Evolutionary conservation across 2,888 invertebrate genomes (phyloP).

Genomic region (Gastracanthus pulcherrimus): DNA sequence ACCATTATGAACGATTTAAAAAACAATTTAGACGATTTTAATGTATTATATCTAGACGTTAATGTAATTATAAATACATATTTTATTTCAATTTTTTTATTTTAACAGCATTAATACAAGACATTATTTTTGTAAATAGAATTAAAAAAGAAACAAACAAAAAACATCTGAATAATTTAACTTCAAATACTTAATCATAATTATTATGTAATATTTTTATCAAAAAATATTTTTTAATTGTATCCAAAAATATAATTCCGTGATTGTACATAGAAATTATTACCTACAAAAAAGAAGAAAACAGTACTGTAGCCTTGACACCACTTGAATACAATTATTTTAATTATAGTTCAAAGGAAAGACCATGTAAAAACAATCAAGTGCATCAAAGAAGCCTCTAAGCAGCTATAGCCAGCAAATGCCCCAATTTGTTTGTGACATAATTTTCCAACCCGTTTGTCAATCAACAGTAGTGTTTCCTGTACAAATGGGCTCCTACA

Average conservation of each 20-base stretch:
- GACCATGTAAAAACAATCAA: constrained; percentile 18
- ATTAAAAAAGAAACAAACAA: not conserved
- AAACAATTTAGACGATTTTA: constrained; percentile 95
- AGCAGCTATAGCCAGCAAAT: not conserved
- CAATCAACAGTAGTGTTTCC: not conserved
- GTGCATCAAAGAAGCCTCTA: constrained; percentile 19
- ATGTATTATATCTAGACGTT: constrained; percentile 57
- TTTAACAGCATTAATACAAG: not conserved
- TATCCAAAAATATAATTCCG: no score
- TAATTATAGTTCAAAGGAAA: constrained; percentile 1
- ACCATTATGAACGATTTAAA: constrained; percentile 97
- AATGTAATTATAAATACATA: not conserved
- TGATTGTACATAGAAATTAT: no score
- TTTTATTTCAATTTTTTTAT: not conserved
- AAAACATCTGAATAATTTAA: not conserved
- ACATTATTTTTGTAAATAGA: not conserved
- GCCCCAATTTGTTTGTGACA: not conserved
- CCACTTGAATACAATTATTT: not conserved
- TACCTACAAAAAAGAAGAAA: not conserved
- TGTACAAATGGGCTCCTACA: not conserved
- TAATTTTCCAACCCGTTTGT: constrained; percentile 3
- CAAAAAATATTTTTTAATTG: not conserved
- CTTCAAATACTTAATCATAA: not conserved
- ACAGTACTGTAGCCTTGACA: not conserved
- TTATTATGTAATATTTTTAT: not conserved